These are phyloP conservation scores for Meloidogyne chitwoodi DNA, from an alignment of 1,140 invertebrate genomes.

Conservation along the genomic window DNA sequence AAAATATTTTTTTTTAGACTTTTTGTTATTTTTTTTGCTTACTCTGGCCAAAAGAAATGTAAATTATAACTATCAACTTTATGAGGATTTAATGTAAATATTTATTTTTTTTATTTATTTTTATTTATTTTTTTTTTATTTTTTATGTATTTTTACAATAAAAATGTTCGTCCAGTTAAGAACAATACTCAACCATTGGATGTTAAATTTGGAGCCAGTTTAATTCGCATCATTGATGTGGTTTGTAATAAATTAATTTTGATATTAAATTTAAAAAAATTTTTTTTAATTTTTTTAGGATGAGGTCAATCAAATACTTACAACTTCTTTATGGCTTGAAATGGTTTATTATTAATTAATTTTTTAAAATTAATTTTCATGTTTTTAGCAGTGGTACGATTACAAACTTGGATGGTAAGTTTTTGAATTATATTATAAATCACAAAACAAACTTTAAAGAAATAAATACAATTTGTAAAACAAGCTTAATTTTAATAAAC, in stretches of 20 bases:
- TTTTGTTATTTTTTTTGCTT: slow-evolving; percentile 6
- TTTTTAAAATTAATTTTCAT: background rate
- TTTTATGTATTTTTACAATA: slow-evolving; percentile 79
- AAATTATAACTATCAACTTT: slow-evolving; percentile 61
- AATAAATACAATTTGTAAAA: too few relatives aligned
- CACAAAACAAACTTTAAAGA: background rate
- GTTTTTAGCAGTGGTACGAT: slow-evolving; percentile 79
- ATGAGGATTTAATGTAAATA: slow-evolving; percentile 71
- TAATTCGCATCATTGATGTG: slow-evolving; percentile 64
- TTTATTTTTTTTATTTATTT: background rate
- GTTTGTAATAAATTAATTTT: slow-evolving; percentile 56
- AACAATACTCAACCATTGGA: slow-evolving; percentile 88
- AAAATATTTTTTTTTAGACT: background rate
- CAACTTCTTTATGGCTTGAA: slow-evolving; percentile 89
- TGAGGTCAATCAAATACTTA: slow-evolving; percentile 89
- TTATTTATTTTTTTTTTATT: background rate
- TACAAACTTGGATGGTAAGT: slow-evolving; percentile 84
- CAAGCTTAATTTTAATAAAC: too few relatives aligned
- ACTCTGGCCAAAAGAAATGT: slow-evolving; percentile 44
- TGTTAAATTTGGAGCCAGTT: slow-evolving; percentile 75
- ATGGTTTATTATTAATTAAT: slow-evolving; percentile 69
- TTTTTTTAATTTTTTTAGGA: slow-evolving; percentile 67
- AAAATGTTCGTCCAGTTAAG: slow-evolving; percentile 84
- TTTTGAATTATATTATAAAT: background rate
- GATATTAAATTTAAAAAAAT: too few relatives aligned